A percentile compares a stretch with the other conserved stretches of the same genome.
Conservation (phyloP, 2,888 invertebrate genomes). For the Trichopria drosophilae region DNA sequence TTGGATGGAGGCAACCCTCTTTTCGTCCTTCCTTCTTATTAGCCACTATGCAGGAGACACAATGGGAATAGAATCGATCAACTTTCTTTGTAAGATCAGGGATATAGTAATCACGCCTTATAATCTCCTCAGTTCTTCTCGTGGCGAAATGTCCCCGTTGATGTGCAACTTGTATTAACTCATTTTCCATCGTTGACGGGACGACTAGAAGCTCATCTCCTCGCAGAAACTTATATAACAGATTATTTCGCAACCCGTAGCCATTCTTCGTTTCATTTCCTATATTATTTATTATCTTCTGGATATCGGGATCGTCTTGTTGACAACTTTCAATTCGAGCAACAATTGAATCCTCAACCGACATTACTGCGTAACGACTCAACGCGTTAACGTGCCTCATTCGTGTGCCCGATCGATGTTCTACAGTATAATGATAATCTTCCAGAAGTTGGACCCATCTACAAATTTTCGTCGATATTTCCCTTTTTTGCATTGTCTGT, state of each 20-base stretch:
- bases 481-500: conserved; percentile 20
- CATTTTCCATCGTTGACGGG: conserved; percentile 7
- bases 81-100: conserved; percentile 6
- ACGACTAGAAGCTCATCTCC: conserved; percentile 12
- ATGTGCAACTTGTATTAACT: conserved; percentile 12
- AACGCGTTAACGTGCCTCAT: conserved; percentile 28
- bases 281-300: background rate
- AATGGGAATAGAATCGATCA: conserved; percentile 1
- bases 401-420: conserved; percentile 13
- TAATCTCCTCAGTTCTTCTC: background rate
- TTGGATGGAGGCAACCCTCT: no score
- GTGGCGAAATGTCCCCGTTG: conserved; percentile 15
- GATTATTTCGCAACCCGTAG: no score
- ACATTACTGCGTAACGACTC: conserved; percentile 7
- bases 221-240: no score
- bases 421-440: conserved; percentile 17
- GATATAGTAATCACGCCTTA: conserved; percentile 14
- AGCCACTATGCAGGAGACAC: conserved; percentile 1
- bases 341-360: background rate
- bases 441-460: conserved; percentile 22
- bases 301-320: background rate
- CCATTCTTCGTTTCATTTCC: no score
- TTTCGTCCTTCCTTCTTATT: conserved; percentile 5
- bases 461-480: conserved; percentile 16
- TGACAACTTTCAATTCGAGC: conserved; percentile 2